These are phyloP conservation scores for Sebastes diaconus DNA, from an alignment of 2,797 vertebrate genomes.

Conservation along the genomic window DNA sequence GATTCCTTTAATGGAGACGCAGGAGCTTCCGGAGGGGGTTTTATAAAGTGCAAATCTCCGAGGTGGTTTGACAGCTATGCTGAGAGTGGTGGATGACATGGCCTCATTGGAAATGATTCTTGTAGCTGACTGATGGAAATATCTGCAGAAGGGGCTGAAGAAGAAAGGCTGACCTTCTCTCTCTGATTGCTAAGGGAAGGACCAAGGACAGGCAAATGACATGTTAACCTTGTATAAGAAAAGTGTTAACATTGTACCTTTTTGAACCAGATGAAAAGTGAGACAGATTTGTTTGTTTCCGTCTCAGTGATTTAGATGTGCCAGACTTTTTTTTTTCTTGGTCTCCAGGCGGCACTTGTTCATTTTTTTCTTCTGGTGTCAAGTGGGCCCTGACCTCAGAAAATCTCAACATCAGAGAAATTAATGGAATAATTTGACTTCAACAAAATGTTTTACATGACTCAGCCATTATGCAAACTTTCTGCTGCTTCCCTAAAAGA, in stretches of 20 bases:
- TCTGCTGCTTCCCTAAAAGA: constrained; percentile 63
- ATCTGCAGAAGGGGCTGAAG: constrained; percentile 11
- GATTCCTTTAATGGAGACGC: constrained; percentile 1
- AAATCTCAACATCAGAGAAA: constrained; percentile 42
- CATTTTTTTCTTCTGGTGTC: constrained; percentile 28
- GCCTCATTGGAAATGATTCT: constrained; percentile 26
- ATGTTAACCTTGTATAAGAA: constrained; percentile 13
- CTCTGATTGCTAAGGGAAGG: background rate
- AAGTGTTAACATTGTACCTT: background rate
- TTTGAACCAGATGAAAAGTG: background rate
- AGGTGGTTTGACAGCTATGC: constrained; percentile 45
- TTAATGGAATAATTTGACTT: constrained; percentile 49
- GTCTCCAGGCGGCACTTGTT: background rate
- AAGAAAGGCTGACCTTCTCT: constrained; percentile 23
- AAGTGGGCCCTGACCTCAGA: constrained; percentile 26
- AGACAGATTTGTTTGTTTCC: background rate
- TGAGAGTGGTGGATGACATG: constrained; percentile 23
- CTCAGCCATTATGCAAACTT: constrained; percentile 75
- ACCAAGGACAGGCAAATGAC: background rate
- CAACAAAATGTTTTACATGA: constrained; percentile 55
- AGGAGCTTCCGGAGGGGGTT: background rate
- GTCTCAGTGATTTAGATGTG: background rate
- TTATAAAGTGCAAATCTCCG: constrained; percentile 38
- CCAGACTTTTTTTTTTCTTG: background rate
- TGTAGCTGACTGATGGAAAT: constrained; percentile 22